These are phyloP conservation scores for Eumeta japonica DNA, from an alignment of 1,140 invertebrate genomes.

Conservation along the genomic window DNA sequence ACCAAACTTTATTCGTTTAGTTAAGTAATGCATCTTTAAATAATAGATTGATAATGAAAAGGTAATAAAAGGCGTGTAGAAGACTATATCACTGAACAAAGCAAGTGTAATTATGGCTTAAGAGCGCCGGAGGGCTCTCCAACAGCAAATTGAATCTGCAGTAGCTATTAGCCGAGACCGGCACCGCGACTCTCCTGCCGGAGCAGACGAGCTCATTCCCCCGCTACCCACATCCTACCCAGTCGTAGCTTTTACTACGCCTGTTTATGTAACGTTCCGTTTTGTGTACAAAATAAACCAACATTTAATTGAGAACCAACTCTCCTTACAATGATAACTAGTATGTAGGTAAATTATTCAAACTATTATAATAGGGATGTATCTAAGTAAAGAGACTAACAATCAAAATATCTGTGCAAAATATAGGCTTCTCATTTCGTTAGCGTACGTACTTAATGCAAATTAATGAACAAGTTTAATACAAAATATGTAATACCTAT, in stretches of 20 bases:
- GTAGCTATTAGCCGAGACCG: constrained; percentile 44
- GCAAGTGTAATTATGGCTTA: not conserved
- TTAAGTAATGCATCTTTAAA: too few species aligned
- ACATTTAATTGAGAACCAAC: not conserved
- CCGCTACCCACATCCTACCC: not conserved
- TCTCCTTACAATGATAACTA: too few species aligned
- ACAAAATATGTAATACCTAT: too few species aligned
- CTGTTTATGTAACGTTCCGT: not conserved
- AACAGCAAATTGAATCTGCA: constrained; percentile 46
- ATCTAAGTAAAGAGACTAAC: too few species aligned
- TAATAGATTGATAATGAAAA: too few species aligned
- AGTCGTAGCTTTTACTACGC: not conserved
- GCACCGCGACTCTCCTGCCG: constrained; percentile 15
- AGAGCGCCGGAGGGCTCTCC: constrained; percentile 23
- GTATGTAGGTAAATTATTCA: too few species aligned
- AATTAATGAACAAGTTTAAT: too few species aligned
- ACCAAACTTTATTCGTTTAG: too few species aligned
- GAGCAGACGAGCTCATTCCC: constrained; percentile 26
- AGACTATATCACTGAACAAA: not conserved
- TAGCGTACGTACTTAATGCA: too few species aligned
- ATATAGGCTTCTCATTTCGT: too few species aligned
- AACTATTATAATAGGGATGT: too few species aligned
- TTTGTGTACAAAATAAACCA: not conserved
- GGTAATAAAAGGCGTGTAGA: not conserved
- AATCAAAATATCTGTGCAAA: too few species aligned